A percentile compares a stretch with the other conserved stretches of the same genome.
Conservation (phyloP, 2,797 vertebrate species). For the Microcaecilia unicolor region DNA sequence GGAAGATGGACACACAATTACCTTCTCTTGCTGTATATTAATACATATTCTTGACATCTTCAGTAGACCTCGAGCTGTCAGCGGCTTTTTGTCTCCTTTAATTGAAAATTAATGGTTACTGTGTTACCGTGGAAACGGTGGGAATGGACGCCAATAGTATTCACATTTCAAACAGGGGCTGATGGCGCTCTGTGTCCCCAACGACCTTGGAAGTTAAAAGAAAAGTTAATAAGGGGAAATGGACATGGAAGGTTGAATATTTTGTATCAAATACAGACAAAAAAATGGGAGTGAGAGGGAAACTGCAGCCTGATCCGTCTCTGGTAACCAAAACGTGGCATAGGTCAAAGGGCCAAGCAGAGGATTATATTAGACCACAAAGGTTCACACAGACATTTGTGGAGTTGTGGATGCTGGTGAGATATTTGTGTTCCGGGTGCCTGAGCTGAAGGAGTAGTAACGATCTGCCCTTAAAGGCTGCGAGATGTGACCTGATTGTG, state of each 20-base stretch:
- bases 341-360: constrained; percentile 43
- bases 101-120: constrained; percentile 99
- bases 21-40: constrained; percentile 99
- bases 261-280: constrained; percentile 48
- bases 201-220: constrained; percentile 95
- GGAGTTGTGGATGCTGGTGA: no score
- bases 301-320: constrained; percentile 42
- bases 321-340: neutral
- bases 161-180: constrained; percentile 85
- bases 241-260: constrained; percentile 59
- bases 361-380: constrained; percentile 56
- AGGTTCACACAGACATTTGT: no score
- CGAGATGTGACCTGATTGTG: no score
- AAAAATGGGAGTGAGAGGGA: constrained; percentile 27
- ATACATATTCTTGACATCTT: constrained; percentile 99
- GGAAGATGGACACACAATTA: constrained; percentile 98
- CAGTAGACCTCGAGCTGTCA: constrained; percentile 98
- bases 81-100: constrained; percentile 99
- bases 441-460: constrained; percentile 24
- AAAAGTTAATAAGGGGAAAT: constrained; percentile 56
- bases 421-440: no score
- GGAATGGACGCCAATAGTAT: constrained; percentile 77
- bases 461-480: constrained; percentile 38
- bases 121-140: constrained; percentile 90
- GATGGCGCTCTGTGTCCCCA: constrained; percentile 92